Conservation (phyloP, 2,797 vertebrate species). For the Bradypodion pumilum region DNA sequence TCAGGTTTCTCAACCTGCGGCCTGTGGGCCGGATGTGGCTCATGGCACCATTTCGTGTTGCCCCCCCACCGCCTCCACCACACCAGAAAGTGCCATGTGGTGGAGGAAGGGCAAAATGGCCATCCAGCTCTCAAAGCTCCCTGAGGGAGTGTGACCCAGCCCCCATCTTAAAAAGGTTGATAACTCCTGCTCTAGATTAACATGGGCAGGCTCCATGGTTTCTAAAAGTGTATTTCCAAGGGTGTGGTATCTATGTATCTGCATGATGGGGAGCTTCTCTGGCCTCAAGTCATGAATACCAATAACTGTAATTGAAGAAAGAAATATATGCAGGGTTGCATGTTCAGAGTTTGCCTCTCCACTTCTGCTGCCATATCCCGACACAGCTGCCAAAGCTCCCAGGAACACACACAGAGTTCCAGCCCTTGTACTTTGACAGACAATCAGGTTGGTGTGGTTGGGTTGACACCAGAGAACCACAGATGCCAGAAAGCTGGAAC, state of each 20-base stretch:
- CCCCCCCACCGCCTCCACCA: too few relatives aligned
- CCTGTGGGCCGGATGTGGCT: too few relatives aligned
- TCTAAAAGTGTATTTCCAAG: slow-evolving; percentile 45
- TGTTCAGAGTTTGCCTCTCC: slow-evolving; percentile 16
- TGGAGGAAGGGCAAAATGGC: too few relatives aligned
- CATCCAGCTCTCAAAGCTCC: too few relatives aligned
- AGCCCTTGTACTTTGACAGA: background rate
- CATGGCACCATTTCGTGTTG: too few relatives aligned
- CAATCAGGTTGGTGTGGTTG: too few relatives aligned
- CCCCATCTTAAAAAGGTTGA: too few relatives aligned
- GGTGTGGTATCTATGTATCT: slow-evolving; percentile 27
- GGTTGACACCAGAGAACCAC: background rate
- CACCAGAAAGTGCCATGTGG: too few relatives aligned
- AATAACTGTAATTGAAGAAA: background rate
- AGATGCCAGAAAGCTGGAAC: background rate
- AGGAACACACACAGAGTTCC: fast-evolving
- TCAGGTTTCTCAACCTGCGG: too few relatives aligned
- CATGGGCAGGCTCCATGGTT: slow-evolving; percentile 48
- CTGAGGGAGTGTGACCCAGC: too few relatives aligned
- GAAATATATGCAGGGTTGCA: slow-evolving; percentile 14
- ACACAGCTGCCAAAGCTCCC: background rate
- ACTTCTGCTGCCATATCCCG: background rate
- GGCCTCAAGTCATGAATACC: slow-evolving; percentile 63
- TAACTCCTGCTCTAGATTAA: too few relatives aligned
- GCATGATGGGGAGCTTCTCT: slow-evolving; percentile 42